Conservation (phyloP, 2,113 vertebrate genomes). For the Machaerirhynchus nigripectus region DNA sequence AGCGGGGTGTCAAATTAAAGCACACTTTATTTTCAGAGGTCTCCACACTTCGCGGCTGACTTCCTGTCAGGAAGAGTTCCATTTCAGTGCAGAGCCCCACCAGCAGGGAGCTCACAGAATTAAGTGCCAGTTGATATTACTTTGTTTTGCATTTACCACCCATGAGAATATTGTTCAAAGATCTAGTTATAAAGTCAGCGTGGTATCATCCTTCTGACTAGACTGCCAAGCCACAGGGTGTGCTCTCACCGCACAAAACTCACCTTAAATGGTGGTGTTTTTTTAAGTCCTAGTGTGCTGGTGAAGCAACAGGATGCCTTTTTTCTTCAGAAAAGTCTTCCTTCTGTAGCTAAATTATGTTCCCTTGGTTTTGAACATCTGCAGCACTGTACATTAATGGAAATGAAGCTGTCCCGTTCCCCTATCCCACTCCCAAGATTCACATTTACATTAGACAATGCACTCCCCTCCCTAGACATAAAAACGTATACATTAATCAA, state of each 20-base stretch:
- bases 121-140: constrained; percentile 98
- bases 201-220: constrained; percentile 83
- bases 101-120: constrained; percentile 87
- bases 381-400: constrained; percentile 33
- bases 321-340: constrained; percentile 63
- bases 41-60: constrained; percentile 79
- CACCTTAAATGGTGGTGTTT: constrained; percentile 80
- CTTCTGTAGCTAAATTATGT: constrained; percentile 61
- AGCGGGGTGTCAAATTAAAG: constrained; percentile 85
- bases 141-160: constrained; percentile 91
- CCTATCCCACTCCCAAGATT: background rate
- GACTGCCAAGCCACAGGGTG: constrained; percentile 78
- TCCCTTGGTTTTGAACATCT: constrained; percentile 49
- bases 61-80: constrained; percentile 94
- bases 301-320: constrained; percentile 79
- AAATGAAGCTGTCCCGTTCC: background rate
- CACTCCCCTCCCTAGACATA: background rate
- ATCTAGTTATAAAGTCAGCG: constrained; percentile 78
- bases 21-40: constrained; percentile 85
- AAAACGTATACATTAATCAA: background rate
- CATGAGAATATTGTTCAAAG: constrained; percentile 89
- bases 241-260: constrained; percentile 75
- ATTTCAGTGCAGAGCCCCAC: constrained; percentile 84
- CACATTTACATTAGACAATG: background rate
- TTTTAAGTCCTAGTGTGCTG: constrained; percentile 76